Evolutionary conservation across 2,797 vertebrate species (phyloP).

Genomic region (Sebastes cheni): DNA sequence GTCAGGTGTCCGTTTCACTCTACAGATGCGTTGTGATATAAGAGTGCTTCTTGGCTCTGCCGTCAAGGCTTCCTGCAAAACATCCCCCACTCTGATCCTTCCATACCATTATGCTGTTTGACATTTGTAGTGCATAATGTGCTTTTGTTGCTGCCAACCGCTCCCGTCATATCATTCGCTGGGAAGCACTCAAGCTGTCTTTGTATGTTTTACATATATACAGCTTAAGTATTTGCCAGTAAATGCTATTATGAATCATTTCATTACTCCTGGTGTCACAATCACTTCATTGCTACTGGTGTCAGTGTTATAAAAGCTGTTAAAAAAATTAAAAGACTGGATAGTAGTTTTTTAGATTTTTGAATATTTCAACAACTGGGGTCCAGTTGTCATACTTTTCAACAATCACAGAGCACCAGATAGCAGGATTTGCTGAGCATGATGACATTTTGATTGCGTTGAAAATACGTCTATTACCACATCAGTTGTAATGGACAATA

Average conservation of each 20-base stretch:
- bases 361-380: not conserved
- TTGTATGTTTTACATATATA: slow-evolving; percentile 39
- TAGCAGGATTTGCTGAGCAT: not conserved
- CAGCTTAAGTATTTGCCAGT: slow-evolving; percentile 26
- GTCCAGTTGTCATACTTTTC: not conserved
- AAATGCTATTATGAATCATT: slow-evolving; percentile 38
- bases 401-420: not conserved
- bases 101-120: slow-evolving; percentile 41
- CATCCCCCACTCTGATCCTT: not conserved
- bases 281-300: slow-evolving; percentile 13
- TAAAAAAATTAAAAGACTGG: slow-evolving; percentile 5
- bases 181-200: slow-evolving; percentile 30
- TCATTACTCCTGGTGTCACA: slow-evolving; percentile 18
- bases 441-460: not conserved
- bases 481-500: not conserved
- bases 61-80: slow-evolving; percentile 2
- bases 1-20: slow-evolving; percentile 19
- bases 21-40: slow-evolving; percentile 9
- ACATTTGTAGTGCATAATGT: slow-evolving; percentile 50
- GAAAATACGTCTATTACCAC: not conserved
- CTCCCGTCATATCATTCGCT: slow-evolving; percentile 18
- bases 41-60: slow-evolving; percentile 17
- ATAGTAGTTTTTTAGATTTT: not conserved
- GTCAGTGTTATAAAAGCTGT: slow-evolving; percentile 15
- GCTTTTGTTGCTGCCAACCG: slow-evolving; percentile 49